These are phyloP conservation scores for Heliconius hortense DNA, from an alignment of 2,888 invertebrate genomes.

Conservation along the genomic window DNA sequence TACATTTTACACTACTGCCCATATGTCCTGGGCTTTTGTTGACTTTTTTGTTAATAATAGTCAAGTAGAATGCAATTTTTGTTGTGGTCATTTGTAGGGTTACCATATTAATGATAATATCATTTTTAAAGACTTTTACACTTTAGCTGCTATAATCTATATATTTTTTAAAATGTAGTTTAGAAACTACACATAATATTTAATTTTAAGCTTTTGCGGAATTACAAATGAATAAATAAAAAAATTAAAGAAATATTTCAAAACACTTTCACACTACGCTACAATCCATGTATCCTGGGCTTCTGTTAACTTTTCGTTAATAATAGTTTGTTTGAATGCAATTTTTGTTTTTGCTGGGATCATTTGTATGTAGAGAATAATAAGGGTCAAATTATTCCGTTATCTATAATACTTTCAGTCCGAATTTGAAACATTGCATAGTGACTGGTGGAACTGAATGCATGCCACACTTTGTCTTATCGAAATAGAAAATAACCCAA, in stretches of 20 bases:
- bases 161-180: too few species aligned
- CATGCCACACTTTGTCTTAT: not conserved
- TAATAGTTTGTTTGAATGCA: slow-evolving; percentile 56
- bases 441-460: not conserved
- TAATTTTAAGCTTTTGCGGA: too few species aligned
- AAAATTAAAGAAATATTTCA: too few species aligned
- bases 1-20: slow-evolving; percentile 56
- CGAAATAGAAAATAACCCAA: not conserved
- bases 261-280: too few species aligned
- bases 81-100: slow-evolving; percentile 57
- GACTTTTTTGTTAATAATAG: slow-evolving; percentile 58
- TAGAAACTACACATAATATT: too few species aligned
- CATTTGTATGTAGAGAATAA: slow-evolving; percentile 47
- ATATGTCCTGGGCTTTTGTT: slow-evolving; percentile 58
- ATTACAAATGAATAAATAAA: too few species aligned
- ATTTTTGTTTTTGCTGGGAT: slow-evolving; percentile 51
- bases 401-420: not conserved
- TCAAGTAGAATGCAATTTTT: slow-evolving; percentile 51
- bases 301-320: slow-evolving; percentile 54
- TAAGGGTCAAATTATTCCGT: not conserved
- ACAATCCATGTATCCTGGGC: slow-evolving; percentile 59
- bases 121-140: not conserved
- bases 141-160: too few species aligned
- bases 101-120: slow-evolving; percentile 39
- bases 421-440: not conserved